These are phyloP conservation scores for Epinephelus cyanopodus DNA, from an alignment of 2,113 vertebrate genomes.

Conservation along the genomic window DNA sequence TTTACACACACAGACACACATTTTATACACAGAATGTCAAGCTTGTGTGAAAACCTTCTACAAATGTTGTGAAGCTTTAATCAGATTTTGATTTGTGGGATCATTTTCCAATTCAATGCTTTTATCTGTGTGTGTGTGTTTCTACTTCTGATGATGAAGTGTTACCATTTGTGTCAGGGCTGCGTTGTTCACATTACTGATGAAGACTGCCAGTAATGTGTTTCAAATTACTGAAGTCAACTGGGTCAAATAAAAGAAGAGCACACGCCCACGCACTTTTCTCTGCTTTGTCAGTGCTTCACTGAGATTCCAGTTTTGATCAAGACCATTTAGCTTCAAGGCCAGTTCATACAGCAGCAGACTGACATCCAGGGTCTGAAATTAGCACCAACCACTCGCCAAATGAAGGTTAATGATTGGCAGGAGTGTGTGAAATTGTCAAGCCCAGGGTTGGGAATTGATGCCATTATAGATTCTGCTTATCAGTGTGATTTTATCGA, in stretches of 20 bases:
- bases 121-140: neutral
- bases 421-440: too few species aligned
- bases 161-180: neutral
- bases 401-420: too few species aligned
- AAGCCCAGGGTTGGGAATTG: too few species aligned
- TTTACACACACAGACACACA: neutral
- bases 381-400: too few species aligned
- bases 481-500: too few species aligned
- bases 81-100: neutral
- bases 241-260: conserved; percentile 1
- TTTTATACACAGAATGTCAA: neutral
- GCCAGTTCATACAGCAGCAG: conserved; percentile 1
- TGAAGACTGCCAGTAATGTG: neutral
- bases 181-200: neutral
- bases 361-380: neutral
- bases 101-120: neutral
- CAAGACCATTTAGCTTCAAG: conserved; percentile 21
- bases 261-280: conserved; percentile 1
- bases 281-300: neutral
- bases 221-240: conserved; percentile 19
- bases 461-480: too few species aligned
- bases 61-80: neutral
- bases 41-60: neutral
- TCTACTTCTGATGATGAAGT: neutral
- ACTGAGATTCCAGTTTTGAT: conserved; percentile 1